phyloP scores from a whole-genome alignment of 2,888 invertebrate genomes.

The Alloscopus bannaensis region DNA sequence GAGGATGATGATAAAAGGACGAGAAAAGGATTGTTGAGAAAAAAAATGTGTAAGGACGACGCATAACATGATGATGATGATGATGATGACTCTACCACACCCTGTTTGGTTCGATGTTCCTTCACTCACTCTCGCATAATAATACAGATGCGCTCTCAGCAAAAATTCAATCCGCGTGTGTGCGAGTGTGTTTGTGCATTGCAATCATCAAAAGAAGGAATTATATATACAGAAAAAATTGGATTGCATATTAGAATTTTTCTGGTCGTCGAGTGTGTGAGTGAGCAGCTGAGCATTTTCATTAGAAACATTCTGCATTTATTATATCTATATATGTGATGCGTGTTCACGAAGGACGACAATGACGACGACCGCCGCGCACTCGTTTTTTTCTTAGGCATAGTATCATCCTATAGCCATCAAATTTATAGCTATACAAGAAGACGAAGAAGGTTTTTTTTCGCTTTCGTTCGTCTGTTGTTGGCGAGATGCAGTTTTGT shows the following conservation, averaged over 20 bases:
- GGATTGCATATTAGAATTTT: too few relatives aligned
- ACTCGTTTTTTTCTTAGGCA: slow-evolving; percentile 3
- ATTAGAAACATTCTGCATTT: too few relatives aligned
- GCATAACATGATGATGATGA: slow-evolving; percentile 33
- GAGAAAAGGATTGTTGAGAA: neutral
- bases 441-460: slow-evolving; percentile 23
- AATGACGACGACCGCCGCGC: slow-evolving; percentile 14
- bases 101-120: slow-evolving; percentile 54
- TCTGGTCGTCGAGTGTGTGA: too few relatives aligned
- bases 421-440: too few relatives aligned
- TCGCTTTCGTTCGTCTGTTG: slow-evolving; percentile 4
- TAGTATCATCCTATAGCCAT: neutral
- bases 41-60: slow-evolving; percentile 43
- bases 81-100: slow-evolving; percentile 54
- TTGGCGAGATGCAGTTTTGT: slow-evolving; percentile 50
- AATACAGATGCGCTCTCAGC: slow-evolving; percentile 44
- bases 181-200: slow-evolving; percentile 12
- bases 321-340: too few relatives aligned
- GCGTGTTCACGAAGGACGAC: too few relatives aligned
- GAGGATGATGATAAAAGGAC: neutral
- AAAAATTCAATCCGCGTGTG: slow-evolving; percentile 1
- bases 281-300: too few relatives aligned
- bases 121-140: slow-evolving; percentile 21
- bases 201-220: too few relatives aligned
- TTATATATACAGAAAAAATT: too few relatives aligned